These are phyloP conservation scores for Austrolebias charrua DNA, from an alignment of 2,797 vertebrate genomes.

Conservation along the genomic window DNA sequence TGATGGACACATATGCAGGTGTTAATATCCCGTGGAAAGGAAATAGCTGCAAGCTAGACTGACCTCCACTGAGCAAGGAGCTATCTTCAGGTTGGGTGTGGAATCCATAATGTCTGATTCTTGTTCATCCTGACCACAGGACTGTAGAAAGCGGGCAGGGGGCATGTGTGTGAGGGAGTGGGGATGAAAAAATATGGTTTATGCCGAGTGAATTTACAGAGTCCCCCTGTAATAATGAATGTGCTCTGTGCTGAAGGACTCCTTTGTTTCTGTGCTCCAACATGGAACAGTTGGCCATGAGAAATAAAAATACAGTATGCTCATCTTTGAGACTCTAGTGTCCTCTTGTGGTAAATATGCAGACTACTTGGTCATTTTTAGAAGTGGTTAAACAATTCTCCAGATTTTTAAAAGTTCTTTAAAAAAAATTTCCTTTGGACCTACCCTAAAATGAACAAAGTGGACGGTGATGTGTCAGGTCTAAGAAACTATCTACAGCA, in stretches of 20 bases:
- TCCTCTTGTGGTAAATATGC: slow-evolving; percentile 65
- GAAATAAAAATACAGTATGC: not conserved
- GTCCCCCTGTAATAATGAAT: not conserved
- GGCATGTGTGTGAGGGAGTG: not conserved
- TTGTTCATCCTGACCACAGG: not conserved
- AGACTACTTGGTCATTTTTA: not conserved
- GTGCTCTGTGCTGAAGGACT: slow-evolving; percentile 7
- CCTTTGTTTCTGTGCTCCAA: slow-evolving; percentile 27
- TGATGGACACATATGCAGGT: slow-evolving; percentile 57
- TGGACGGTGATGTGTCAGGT: too few relatives aligned
- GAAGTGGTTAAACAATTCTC: too few relatives aligned
- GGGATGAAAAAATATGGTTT: not conserved
- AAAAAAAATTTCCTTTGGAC: too few relatives aligned
- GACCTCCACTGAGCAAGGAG: slow-evolving; percentile 44
- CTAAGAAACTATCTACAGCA: too few relatives aligned
- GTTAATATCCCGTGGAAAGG: slow-evolving; percentile 64
- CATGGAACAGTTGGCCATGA: slow-evolving; percentile 12
- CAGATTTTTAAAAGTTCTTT: too few relatives aligned
- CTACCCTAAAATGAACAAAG: too few relatives aligned
- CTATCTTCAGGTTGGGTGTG: slow-evolving; percentile 11
- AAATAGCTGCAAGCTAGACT: slow-evolving; percentile 55
- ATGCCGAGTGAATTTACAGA: slow-evolving; percentile 7
- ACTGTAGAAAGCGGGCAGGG: not conserved
- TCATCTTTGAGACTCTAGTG: slow-evolving; percentile 41
- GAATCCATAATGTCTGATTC: slow-evolving; percentile 42